Evolutionary conservation across 2,113 vertebrate species (phyloP).

Genomic region (Lathamus discolor): DNA sequence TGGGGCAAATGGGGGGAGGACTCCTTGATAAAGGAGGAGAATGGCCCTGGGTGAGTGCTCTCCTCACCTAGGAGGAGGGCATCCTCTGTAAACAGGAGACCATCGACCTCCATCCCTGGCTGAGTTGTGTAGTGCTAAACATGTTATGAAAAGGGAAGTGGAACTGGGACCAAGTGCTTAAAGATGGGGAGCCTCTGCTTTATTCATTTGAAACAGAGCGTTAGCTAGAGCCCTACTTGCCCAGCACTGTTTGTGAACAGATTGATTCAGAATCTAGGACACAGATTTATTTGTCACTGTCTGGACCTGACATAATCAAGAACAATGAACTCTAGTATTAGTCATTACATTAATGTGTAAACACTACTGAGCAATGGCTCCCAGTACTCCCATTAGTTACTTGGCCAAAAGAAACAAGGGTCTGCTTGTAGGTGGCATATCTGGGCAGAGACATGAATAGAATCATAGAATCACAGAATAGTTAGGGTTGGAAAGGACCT

Average conservation of each 20-base stretch:
- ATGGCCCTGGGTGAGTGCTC: background rate
- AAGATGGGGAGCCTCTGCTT: background rate
- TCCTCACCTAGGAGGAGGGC: background rate
- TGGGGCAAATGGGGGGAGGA: background rate
- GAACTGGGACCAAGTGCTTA: background rate
- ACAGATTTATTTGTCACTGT: background rate
- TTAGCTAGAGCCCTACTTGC: background rate
- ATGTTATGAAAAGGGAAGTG: background rate
- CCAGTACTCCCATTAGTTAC: too few species aligned
- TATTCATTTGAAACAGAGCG: background rate
- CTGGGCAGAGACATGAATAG: fast-evolving
- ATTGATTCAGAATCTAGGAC: background rate
- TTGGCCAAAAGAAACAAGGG: fast-evolving
- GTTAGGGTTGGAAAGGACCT: too few species aligned
- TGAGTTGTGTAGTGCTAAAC: background rate
- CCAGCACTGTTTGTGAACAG: background rate
- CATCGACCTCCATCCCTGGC: fast-evolving
- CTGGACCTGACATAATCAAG: background rate
- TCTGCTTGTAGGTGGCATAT: fast-evolving
- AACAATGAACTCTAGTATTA: background rate
- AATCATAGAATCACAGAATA: too few species aligned
- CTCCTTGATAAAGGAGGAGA: background rate
- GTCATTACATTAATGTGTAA: fast-evolving
- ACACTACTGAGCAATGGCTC: background rate
- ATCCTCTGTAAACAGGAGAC: background rate